Evolutionary conservation across 2,888 invertebrate genomes (phyloP).

Genomic region (Thyatira batis): DNA sequence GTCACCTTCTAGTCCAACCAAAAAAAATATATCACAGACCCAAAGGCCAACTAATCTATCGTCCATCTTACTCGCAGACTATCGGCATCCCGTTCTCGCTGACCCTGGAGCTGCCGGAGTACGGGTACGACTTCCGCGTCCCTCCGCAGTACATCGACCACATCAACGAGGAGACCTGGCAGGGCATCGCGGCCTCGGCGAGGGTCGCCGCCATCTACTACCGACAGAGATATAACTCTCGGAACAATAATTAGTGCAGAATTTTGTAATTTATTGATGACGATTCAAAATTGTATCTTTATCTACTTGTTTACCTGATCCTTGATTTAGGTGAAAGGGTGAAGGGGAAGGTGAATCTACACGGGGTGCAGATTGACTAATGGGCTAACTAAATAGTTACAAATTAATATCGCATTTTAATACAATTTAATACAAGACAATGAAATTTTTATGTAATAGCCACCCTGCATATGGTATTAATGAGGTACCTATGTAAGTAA

Average conservation of each 20-base stretch:
- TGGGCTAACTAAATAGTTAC: too few species aligned
- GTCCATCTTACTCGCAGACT: slow-evolving; percentile 19
- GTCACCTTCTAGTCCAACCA: too few species aligned
- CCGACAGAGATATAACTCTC: background rate
- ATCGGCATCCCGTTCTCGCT: slow-evolving; percentile 51
- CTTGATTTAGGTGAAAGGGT: too few species aligned
- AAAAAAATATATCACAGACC: background rate
- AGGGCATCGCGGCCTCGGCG: slow-evolving; percentile 46
- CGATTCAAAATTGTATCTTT: background rate
- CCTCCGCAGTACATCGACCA: slow-evolving; percentile 48
- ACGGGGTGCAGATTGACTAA: too few species aligned
- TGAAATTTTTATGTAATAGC: too few species aligned
- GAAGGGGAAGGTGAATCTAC: too few species aligned
- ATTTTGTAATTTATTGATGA: background rate
- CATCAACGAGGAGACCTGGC: slow-evolving; percentile 56
- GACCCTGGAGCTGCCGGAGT: slow-evolving; percentile 53
- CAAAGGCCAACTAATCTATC: background rate
- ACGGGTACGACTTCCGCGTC: slow-evolving; percentile 38
- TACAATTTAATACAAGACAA: too few species aligned
- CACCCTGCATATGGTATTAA: too few species aligned
- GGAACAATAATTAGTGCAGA: background rate
- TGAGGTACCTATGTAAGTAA: too few species aligned
- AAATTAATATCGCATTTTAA: too few species aligned
- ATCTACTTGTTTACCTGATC: too few species aligned
- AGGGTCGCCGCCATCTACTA: slow-evolving; percentile 40